These are phyloP conservation scores for Porites rus DNA, from an alignment of 92 coral and sea anemone genomes.

Conservation along the genomic window DNA sequence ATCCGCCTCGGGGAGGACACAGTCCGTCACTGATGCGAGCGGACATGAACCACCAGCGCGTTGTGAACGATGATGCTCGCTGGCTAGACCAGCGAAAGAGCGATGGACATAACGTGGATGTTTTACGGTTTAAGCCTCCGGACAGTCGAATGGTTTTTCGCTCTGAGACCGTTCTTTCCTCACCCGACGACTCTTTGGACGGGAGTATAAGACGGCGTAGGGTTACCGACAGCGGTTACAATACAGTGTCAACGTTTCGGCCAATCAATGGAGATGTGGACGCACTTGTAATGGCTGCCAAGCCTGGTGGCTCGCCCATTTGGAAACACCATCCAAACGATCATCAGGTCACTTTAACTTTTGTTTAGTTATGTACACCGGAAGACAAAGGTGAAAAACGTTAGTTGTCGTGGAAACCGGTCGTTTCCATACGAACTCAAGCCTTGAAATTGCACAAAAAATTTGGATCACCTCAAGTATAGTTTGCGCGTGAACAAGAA, in stretches of 20 bases:
- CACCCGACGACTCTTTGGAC: constrained; percentile 62
- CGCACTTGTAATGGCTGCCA: constrained; percentile 75
- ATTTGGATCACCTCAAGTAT: too few species aligned
- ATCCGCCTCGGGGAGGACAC: constrained; percentile 22
- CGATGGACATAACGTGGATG: constrained; percentile 70
- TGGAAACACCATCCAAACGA: constrained; percentile 80
- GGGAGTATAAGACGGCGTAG: constrained; percentile 57
- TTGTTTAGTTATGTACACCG: constrained; percentile 52
- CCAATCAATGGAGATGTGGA: constrained; percentile 94
- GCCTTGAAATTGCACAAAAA: too few species aligned
- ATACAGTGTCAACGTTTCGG: constrained; percentile 73
- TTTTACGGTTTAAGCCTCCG: constrained; percentile 60
- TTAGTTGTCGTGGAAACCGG: not conserved
- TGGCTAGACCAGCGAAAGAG: constrained; percentile 72
- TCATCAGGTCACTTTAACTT: constrained; percentile 83
- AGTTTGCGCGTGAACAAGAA: too few species aligned
- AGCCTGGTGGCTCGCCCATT: constrained; percentile 87
- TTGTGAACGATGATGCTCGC: constrained; percentile 28
- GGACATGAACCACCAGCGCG: constrained; percentile 12
- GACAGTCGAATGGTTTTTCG: constrained; percentile 60
- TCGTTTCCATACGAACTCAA: too few species aligned
- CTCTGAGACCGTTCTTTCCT: constrained; percentile 84
- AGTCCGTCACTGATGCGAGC: constrained; percentile 23
- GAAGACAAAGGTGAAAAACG: constrained; percentile 17
- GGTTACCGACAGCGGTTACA: constrained; percentile 58